Evolutionary conservation across 1,140 invertebrate species (phyloP), one percentile per base, ranked within the genome.

Genomic region (Drosophila persimilis): DNA sequence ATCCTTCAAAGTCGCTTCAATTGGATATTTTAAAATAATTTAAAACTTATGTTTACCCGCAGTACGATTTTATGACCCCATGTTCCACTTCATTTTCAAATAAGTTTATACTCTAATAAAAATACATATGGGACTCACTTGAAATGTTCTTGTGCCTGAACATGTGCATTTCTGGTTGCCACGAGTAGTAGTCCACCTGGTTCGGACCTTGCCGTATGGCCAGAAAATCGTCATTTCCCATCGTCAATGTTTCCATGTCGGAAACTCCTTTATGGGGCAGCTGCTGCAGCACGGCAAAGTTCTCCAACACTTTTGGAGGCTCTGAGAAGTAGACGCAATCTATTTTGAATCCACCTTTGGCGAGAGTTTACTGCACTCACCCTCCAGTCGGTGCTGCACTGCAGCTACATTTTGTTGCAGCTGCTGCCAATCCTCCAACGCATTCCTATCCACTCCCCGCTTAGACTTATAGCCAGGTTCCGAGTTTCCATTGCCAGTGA

Each of bases 61-160:
- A 52, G 20, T 47, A 11, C 2, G 6, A 26, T 53, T 51, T 60
- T 26, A 53, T 78, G 73, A 71, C 56, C 57, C 6, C 15, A 60
- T 50, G 31, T 71, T 54, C 60, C 69, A 71, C 74, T 72, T 76
- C 61, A 84, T 74, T 73, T 62, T 55, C 31, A 80, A 64, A 50
- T 66, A 84, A 58, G 50, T 73, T 76, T 52, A 46, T 45, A 52
- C 51, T 31, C 41, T 66, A 85, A 85, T 88, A 84, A 85, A 85
- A 59, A 63, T 55, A 66, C 69, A 86, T 61, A 57, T 62, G 60
- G 47, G 70, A 86, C 83, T 86, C 69, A 86, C 83, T 69, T 76
- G 83, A 48, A 66, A 0, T 2, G 35, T 13, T 3, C 35, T 11
- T 39, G 11, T 39, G 46, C 6, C 9, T 48, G 24, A 86, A 88